Conservation (phyloP, 2,113 vertebrate genomes). For the Falco punctatus region DNA sequence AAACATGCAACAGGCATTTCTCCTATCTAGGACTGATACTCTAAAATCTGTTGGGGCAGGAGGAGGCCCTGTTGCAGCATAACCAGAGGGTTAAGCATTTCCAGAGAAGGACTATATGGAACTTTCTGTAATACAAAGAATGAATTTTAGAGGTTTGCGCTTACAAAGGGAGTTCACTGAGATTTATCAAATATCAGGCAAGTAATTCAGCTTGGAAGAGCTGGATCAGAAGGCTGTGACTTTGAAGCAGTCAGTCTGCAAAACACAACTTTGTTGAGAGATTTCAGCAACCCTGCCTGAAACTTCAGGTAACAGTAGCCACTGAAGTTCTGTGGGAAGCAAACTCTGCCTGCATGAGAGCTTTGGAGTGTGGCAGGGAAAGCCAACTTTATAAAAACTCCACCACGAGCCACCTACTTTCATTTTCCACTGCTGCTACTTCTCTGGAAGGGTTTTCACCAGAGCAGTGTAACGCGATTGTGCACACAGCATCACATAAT, state of each 20-base stretch:
- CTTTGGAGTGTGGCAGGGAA: not conserved
- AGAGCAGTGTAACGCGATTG: not conserved
- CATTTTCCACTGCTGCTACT: not conserved
- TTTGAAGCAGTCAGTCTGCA: not conserved
- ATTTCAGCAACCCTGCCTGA: not conserved
- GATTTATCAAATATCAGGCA: not conserved
- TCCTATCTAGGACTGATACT: not conserved
- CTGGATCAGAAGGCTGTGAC: not conserved
- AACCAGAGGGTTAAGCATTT: not conserved
- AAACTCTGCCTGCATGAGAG: not conserved
- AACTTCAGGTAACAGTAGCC: not conserved
- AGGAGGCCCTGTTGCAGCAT: not conserved
- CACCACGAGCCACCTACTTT: not conserved
- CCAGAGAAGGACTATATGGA: not conserved
- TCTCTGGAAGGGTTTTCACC: not conserved
- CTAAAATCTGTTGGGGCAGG: not conserved
- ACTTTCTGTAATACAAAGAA: not conserved
- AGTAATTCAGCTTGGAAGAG: not conserved
- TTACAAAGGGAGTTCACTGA: not conserved
- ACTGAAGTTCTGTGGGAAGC: not conserved
- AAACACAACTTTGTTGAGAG: not conserved
- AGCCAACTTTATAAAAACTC: not conserved
- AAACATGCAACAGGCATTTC: not conserved
- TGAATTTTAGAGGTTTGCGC: not conserved
- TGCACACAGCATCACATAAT: not conserved